Evolutionary conservation across 2,113 vertebrate genomes (phyloP), one percentile per base, ranked within the genome.

Genomic region (Limanda limanda): DNA sequence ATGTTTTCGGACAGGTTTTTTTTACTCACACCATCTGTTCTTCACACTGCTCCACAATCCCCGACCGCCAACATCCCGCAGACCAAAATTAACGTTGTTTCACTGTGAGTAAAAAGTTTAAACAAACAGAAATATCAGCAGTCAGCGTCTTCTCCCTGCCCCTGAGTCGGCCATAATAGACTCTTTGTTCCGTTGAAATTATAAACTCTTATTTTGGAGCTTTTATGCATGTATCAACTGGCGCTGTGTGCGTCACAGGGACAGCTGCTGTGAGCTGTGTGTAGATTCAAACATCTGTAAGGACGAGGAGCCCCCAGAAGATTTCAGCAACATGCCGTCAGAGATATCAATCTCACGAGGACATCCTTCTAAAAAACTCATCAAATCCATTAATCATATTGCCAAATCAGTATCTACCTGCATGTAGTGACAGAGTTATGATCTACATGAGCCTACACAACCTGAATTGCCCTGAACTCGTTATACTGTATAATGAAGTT

Each of bases 61-160:
- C 65, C 57, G 71, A 92, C 88, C 83, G 72, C 90, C 74, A 81
- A 89, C 85, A 88, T 85, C 79, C 92, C 93, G 15, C 93, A 94
- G 88, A 92, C 90, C 90, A 84, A 92, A 93, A 93, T 93, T 84
- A 92, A 90, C 79, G 85, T 79, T 60, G 81, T 91, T 88, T 91
- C 81, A 84, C 83, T 87, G 82, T 35, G 75, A 91, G 85, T 88
- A 86, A 87, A 91, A 90, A 78, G 84, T 92, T 93, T 94, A 93
- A 92, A 91, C 91, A 93, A 94, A 93, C 89, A 91, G 77, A 91
- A 93, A 92, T 92, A 92, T 94, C 90, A 91, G 70, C 76, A 90
- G 91, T 93, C 92, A 92, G 92, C 92, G 83, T 93, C 92, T 93
- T 84, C 65, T 79, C 74, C 66, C 68, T 35, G 59, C 65, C 82